phyloP scores from a whole-genome alignment of 2,113 vertebrate species.

The Eubucco bourcierii region DNA sequence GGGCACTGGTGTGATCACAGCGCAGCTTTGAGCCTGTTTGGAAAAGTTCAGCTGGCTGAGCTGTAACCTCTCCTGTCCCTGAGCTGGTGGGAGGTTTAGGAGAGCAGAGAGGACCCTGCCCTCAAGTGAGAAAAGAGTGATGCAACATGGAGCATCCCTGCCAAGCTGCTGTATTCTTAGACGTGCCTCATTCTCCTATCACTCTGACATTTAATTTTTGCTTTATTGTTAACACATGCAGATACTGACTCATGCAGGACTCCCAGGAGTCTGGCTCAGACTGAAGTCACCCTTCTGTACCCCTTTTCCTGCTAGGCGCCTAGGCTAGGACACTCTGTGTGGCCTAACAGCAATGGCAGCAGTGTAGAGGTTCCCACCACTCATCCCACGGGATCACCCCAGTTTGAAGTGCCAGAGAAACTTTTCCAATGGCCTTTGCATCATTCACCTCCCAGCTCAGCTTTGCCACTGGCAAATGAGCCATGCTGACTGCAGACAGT shows the following conservation, averaged over 20 bases:
- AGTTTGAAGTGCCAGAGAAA: neutral
- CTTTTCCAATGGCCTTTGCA: neutral
- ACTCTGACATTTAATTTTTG: conserved; percentile 6
- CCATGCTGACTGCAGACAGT: neutral
- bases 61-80: neutral
- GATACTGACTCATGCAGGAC: conserved; percentile 7
- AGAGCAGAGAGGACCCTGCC: conserved; percentile 1
- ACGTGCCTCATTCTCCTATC: conserved; percentile 11
- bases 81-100: neutral
- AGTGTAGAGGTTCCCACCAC: neutral
- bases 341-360: neutral
- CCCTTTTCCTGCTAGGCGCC: neutral
- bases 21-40: fast-evolving
- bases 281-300: neutral
- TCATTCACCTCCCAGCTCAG: neutral
- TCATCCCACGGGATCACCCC: fast-evolving
- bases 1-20: neutral
- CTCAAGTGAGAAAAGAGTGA: neutral
- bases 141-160: neutral
- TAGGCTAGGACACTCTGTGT: neutral
- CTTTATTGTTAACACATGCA: conserved; percentile 28
- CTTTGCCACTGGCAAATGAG: neutral
- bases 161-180: conserved; percentile 33
- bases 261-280: neutral
- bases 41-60: neutral